Base-by-base conservation (phyloP, 2,888 invertebrate species). In the Tachystola acroxantha region DNA sequence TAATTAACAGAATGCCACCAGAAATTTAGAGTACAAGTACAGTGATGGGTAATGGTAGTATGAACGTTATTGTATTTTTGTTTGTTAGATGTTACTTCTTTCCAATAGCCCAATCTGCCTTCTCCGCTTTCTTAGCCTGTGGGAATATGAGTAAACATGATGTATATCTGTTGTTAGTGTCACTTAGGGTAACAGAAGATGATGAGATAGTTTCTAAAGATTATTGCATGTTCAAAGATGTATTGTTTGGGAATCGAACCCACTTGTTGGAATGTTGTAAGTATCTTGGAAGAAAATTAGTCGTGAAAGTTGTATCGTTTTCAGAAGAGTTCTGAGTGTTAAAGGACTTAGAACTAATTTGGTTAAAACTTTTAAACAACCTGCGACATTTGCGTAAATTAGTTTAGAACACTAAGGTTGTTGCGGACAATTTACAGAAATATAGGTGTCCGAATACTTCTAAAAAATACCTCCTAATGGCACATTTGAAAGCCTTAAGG, bases 121-220 rank as follows among this genome's bases (percentile, higher is more conserved):
- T 91, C 90, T 93, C 92, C 72, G 92, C 90, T 75, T 92, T 92
- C 91, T 93, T 93, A 67, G 92, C 90, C 93, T 93, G 92, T 89
- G 74, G 77, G 64, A 88, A 81, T 53, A 77, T 64, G 64, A 78
- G 64, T 56, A 63, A 57, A 33, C 6, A n/a, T 13, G 33, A 22
- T 13, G 22, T 32, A 32, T n/a, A n/a, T 24, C 9, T 51, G 43
- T 10, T 51, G 43, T 51, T 53, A 54, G 53, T 47, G 56, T 47
- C 43, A 47, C 49, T n/a, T 25, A 7, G 9, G 14, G 14, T 9
- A 25, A 25, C 4, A 9, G 10, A 25, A 10, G 10, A 25, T 6
- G 10, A 25, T 2, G 25, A 9, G 25, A 25, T 25, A 25, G 25
- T 10, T 2, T 25, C 25, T n/a, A 9, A 25, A 9, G 2, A n/a